phyloP scores from a whole-genome alignment of 2,888 invertebrate genomes.

The Callosobruchus maculatus region DNA sequence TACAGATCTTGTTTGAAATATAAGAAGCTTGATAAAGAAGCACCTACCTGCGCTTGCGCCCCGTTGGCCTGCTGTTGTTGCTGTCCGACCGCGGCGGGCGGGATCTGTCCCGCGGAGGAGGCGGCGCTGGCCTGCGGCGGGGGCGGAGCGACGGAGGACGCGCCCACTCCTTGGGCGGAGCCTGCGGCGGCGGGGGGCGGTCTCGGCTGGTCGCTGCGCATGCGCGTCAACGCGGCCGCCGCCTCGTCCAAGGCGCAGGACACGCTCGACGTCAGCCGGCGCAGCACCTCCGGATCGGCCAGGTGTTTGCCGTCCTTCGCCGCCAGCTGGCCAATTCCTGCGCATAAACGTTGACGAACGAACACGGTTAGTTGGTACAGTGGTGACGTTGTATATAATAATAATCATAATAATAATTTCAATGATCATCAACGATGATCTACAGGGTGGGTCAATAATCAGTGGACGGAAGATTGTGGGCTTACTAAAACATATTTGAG shows the following conservation, averaged over 20 bases:
- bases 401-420: no score
- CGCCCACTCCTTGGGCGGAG: neutral
- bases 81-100: slow-evolving; percentile 15
- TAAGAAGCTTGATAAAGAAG: neutral
- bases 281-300: slow-evolving; percentile 84
- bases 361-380: neutral
- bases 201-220: slow-evolving; percentile 80
- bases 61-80: slow-evolving; percentile 4
- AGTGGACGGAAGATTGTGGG: no score
- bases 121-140: slow-evolving; percentile 5
- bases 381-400: no score
- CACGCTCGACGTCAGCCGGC: slow-evolving; percentile 77
- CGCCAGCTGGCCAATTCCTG: slow-evolving; percentile 79
- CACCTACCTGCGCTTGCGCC: neutral
- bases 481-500: no score
- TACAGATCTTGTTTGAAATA: neutral
- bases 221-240: slow-evolving; percentile 91
- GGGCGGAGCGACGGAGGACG: neutral
- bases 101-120: slow-evolving; percentile 15
- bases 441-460: no score
- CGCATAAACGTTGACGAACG: neutral
- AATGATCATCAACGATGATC: no score
- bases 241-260: slow-evolving; percentile 95
- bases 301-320: slow-evolving; percentile 78
- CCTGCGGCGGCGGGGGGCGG: slow-evolving; percentile 37